Evolutionary conservation across 1,140 invertebrate species (phyloP), one percentile per base, ranked within the genome.

Genomic region (Palaemon carinicauda): DNA sequence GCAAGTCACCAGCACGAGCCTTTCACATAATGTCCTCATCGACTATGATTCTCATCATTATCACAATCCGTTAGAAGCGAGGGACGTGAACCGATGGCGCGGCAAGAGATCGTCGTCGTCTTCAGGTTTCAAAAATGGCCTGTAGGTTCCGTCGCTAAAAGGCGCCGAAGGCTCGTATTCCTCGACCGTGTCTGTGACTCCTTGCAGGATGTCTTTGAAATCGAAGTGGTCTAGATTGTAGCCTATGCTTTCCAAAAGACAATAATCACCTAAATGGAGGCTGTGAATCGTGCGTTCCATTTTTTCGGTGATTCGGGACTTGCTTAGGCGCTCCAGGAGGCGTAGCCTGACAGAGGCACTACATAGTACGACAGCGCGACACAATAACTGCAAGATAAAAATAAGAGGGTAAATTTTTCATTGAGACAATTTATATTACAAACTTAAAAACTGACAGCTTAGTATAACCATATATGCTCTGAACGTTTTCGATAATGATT

Each of bases 221-320:
- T 98, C 97, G 89, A 98, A 94, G 83, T 96, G 96, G 92, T 98
- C 96, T 90, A 98, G 94, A 92, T 98, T 98, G 92, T 97, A 96
- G 54, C 97, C 97, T 89, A 98, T 94, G 94, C 97, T 97, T 92
- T 97, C 97, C 87, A 98, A 94, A 74, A 98, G 94, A 92, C 97
- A 98, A 96, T 96, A 98, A 92, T 98, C 97, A 87, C 97, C 97
- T 93, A 98, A 95, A 90, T 97, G 96, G 91, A 96, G 96, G 88
- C 95, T 93, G 84, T 96, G 93, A 65, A 98, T 96, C 90, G 98
- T 96, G 75, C 96, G 96, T 91, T 97, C 96, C 85, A 98, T 94
- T 82, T 96, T 96, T 91, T 97, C 96, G 89, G 95, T 93, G 89
- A 95, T 93, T 81, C 97, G 95, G 89, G 97, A 93, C 82, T 96